Conservation (phyloP, 2,888 invertebrate genomes). For the Netelia melanura region DNA sequence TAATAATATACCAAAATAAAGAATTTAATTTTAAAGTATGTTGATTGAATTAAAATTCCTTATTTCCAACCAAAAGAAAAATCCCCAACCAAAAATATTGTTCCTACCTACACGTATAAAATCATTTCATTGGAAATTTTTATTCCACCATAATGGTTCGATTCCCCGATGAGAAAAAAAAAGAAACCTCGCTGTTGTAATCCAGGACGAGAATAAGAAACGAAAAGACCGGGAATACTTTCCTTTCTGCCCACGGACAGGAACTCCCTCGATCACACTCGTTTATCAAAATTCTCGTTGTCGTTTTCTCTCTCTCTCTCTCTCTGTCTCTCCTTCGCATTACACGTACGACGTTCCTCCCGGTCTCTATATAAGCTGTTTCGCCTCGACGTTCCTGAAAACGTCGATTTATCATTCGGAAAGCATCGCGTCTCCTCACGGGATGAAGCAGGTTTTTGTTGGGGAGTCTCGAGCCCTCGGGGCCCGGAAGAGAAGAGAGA, state of each 20-base stretch:
- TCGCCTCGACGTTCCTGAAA: conserved; percentile 57
- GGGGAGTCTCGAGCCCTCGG: conserved; percentile 20
- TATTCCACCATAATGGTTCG: neutral
- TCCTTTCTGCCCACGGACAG: conserved; percentile 8
- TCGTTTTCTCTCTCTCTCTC: conserved; percentile 15
- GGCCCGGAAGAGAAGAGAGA: conserved; percentile 33
- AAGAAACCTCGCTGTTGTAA: neutral
- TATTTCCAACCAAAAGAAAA: neutral
- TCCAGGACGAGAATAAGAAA: conserved; percentile 3
- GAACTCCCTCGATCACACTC: conserved; percentile 46
- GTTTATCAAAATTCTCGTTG: conserved; percentile 61
- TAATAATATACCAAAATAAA: neutral
- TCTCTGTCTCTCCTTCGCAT: neutral
- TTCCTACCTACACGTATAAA: neutral
- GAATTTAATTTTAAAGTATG: too few species aligned
- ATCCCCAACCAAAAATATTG: neutral
- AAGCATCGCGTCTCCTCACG: conserved; percentile 34
- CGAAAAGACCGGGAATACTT: conserved; percentile 1
- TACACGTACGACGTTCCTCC: conserved; percentile 14
- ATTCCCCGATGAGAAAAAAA: neutral
- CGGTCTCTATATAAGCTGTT: conserved; percentile 38
- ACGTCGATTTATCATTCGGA: conserved; percentile 69
- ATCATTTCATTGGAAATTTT: neutral
- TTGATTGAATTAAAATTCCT: too few species aligned
- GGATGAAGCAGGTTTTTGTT: conserved; percentile 29